Conservation (phyloP, 1,140 invertebrate genomes). For the Philotrypesis tridentata region DNA sequence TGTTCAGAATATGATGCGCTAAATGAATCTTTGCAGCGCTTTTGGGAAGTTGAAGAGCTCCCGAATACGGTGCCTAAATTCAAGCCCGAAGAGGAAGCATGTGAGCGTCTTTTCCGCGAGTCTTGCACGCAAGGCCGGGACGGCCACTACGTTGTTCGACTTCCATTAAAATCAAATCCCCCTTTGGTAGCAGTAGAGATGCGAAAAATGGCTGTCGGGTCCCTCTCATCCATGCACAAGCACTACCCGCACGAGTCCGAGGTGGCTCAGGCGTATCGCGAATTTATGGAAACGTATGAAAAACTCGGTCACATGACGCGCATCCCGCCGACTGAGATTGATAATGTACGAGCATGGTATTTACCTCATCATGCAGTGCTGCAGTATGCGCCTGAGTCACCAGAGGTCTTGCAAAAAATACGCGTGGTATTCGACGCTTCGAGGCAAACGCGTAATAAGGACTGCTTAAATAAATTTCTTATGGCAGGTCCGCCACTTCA, state of each 20-base stretch:
- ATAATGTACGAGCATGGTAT: constrained; percentile 13
- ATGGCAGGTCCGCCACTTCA: constrained; percentile 2
- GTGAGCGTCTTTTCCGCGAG: constrained; percentile 37
- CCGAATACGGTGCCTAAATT: not conserved
- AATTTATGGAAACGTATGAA: constrained; percentile 37
- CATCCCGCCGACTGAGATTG: not conserved
- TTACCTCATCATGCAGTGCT: constrained; percentile 32
- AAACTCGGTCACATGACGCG: constrained; percentile 22
- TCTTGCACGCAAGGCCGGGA: not conserved
- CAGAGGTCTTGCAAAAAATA: not conserved
- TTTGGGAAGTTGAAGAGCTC: constrained; percentile 49
- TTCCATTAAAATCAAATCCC: constrained; percentile 9
- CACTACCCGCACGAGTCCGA: not conserved
- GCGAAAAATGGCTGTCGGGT: constrained; percentile 8
- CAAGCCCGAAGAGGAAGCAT: constrained; percentile 42
- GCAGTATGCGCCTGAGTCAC: not conserved
- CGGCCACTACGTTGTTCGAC: constrained; percentile 20
- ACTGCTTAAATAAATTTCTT: constrained; percentile 14
- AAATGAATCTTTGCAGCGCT: constrained; percentile 47
- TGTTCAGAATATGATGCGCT: too few species aligned
- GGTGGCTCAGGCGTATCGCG: not conserved
- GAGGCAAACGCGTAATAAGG: not conserved
- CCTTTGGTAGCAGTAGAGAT: not conserved
- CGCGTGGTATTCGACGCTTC: constrained; percentile 34
- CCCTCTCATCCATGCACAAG: not conserved